These are phyloP conservation scores for Mugil cephalus DNA, from an alignment of 2,113 vertebrate genomes.

Conservation along the genomic window DNA sequence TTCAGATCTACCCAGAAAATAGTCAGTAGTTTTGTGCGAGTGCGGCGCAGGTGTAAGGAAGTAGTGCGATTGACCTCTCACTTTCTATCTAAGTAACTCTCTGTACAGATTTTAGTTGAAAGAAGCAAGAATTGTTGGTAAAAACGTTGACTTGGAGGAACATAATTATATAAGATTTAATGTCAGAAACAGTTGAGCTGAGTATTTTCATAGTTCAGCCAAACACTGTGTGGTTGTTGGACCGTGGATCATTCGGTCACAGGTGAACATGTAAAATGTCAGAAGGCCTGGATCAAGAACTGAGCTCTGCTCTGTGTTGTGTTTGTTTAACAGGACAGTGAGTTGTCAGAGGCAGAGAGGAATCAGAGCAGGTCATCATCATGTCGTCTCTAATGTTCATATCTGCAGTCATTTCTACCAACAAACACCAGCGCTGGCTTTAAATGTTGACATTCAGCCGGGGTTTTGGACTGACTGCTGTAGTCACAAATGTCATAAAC, in stretches of 20 bases:
- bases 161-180: neutral
- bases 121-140: neutral
- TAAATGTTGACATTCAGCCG: neutral
- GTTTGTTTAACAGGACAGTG: neutral
- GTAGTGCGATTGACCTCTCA: neutral
- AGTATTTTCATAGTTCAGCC: neutral
- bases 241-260: neutral
- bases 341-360: neutral
- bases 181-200: neutral
- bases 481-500: neutral
- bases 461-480: neutral
- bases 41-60: neutral
- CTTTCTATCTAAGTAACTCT: neutral
- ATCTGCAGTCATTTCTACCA: conserved; percentile 4
- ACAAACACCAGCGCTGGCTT: neutral
- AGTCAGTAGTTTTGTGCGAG: neutral
- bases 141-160: neutral
- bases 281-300: neutral
- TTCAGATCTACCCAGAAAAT: neutral
- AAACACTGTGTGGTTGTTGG: neutral
- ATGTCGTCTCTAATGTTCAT: neutral
- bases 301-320: neutral
- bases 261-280: neutral
- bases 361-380: neutral
- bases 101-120: neutral